Evolutionary conservation across 92 coral and sea anemone species (phyloP), one percentile per base, ranked within the genome.

Genomic region (Siderastrea radians): DNA sequence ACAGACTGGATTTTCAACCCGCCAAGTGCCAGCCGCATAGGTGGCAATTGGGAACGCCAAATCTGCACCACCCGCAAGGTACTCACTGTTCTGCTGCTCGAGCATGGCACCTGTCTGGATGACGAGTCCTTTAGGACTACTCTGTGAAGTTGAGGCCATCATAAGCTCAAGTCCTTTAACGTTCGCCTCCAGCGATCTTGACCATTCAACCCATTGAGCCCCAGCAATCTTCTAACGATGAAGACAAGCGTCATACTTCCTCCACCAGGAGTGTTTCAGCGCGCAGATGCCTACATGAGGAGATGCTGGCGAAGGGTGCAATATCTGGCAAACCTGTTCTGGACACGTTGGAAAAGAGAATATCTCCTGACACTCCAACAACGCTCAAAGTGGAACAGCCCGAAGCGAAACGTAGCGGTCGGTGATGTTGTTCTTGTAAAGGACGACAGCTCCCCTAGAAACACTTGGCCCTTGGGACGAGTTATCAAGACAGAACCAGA

Each of bases 31-130:
- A 73, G 78, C 78, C 80, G 90, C 76, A 93, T 90, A 93, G 91
- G 95, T 47, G 91, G 95, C 57, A 68, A 75, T 5, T 92, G 91
- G 93, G 95, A 92, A 49, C 83, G 88, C 58, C 94, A 86, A 54
- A 91, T 87, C 63, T 72, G 90, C 46, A 77, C 90, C 12, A 86
- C 93, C 9, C 80, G 87, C 69, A 90, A 80, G 54, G 87, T 85
- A 48, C 93, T 90, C 38, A 84, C 93, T 0, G 86, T 80, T 12
- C 68, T 91, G 46, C 74, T 91, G 48, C 86, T 63, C 9, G 94
- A 87, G 85, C 90, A 88, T 61, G 86, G 94, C 55, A 15, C 75
- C 53, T 88, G 90, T 58, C 81, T 92, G 75, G 89, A 91, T 91
- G 89, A 87, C 51, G 89, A 91, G 49, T 82, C 92, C 49, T 88